phyloP scores from a whole-genome alignment of 2,888 invertebrate genomes.

The Yponomeuta cagnagella region DNA sequence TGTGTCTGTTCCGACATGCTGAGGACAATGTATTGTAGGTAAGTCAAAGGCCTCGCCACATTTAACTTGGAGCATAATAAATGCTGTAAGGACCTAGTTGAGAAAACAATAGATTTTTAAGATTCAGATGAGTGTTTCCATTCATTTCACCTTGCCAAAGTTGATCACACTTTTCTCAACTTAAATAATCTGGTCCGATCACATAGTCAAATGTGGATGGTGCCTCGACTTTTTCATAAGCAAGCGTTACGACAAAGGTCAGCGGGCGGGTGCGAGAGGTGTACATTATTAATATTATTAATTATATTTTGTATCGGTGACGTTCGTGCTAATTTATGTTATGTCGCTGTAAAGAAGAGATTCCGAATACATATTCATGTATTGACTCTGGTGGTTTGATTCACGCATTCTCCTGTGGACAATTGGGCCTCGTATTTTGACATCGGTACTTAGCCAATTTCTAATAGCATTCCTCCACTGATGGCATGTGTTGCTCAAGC shows the following conservation, averaged over 20 bases:
- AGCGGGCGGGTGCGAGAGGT: conserved; percentile 33
- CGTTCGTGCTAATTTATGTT: conserved; percentile 63
- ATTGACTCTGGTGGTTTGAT: conserved; percentile 29
- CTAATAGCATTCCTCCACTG: background rate
- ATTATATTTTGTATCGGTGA: conserved; percentile 68
- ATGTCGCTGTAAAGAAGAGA: conserved; percentile 54
- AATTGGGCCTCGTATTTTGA: background rate
- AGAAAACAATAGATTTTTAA: background rate
- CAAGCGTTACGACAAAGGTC: conserved; percentile 18
- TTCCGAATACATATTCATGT: conserved; percentile 69
- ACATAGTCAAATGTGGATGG: background rate
- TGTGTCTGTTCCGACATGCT: background rate
- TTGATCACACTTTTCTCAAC: background rate
- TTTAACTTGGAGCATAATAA: background rate
- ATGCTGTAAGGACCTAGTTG: background rate
- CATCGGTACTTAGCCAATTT: background rate
- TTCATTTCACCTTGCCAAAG: background rate
- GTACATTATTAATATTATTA: conserved; percentile 46
- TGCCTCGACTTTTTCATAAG: background rate
- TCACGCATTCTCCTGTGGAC: background rate
- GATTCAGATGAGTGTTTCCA: background rate
- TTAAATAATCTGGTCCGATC: background rate
- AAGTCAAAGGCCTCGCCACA: background rate
- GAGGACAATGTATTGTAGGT: background rate
- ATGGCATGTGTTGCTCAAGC: too few relatives aligned